phyloP scores from a whole-genome alignment of 2,113 vertebrate species.

The Microtus montanus region DNA sequence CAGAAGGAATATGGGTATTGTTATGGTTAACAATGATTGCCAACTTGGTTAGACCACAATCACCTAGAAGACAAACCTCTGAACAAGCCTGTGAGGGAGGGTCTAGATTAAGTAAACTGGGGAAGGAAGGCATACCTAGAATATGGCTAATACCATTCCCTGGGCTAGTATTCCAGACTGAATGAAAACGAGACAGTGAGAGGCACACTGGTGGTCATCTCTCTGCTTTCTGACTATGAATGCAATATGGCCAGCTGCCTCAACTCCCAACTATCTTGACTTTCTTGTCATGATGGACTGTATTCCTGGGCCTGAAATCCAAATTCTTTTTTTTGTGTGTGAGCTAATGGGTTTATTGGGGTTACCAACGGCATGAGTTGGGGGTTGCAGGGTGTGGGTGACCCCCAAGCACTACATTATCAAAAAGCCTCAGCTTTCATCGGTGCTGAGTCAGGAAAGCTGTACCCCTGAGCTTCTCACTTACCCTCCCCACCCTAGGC shows the following conservation, averaged over 20 bases:
- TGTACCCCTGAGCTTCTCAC: too few species aligned
- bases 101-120: neutral
- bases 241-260: neutral
- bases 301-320: neutral
- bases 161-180: neutral
- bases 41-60: neutral
- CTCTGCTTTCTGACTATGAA: neutral
- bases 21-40: neutral
- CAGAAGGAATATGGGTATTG: neutral
- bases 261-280: neutral
- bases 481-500: neutral
- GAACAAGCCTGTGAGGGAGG: neutral
- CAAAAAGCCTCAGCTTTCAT: neutral
- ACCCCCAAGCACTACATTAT: neutral
- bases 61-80: neutral
- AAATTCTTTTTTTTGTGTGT: neutral
- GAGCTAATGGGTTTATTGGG: neutral
- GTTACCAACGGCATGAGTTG: neutral
- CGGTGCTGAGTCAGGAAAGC: neutral
- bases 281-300: neutral
- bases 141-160: neutral
- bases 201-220: neutral
- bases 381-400: neutral
- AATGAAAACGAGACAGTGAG: neutral
- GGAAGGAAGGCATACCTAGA: neutral